phyloP scores from a whole-genome alignment of 2,113 vertebrate species.

The Notiomystis cincta region DNA sequence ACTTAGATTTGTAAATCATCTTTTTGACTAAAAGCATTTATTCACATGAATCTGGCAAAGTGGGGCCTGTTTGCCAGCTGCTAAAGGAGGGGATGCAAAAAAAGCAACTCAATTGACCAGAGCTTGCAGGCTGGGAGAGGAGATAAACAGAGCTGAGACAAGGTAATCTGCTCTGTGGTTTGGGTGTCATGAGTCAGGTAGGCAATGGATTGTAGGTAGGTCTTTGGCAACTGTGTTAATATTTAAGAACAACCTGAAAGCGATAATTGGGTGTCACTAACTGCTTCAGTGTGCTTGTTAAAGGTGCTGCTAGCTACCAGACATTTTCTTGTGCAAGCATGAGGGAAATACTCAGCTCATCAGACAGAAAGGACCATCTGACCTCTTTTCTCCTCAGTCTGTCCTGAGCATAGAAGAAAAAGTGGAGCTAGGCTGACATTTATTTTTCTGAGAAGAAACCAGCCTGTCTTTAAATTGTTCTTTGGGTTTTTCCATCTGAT shows the following conservation, averaged over 20 bases:
- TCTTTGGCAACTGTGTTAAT: neutral
- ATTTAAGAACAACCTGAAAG: neutral
- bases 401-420: neutral
- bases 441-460: slow-evolving; percentile 39
- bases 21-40: neutral
- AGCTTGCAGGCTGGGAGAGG: neutral
- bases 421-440: neutral
- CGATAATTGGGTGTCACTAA: neutral
- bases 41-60: neutral
- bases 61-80: neutral
- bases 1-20: neutral
- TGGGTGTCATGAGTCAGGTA: neutral
- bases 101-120: neutral
- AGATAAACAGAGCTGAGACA: neutral
- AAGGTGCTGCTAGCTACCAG: neutral
- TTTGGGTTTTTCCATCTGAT: slow-evolving; percentile 66
- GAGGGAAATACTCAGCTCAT: neutral
- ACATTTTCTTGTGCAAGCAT: neutral
- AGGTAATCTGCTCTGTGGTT: neutral
- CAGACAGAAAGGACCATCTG: neutral
- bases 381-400: neutral
- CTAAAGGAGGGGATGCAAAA: neutral
- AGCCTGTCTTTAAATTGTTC: neutral
- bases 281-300: neutral
- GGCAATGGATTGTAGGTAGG: neutral